Base-by-base conservation (phyloP, 1,140 invertebrate species). In the Pachypeltis micranthus region DNA sequence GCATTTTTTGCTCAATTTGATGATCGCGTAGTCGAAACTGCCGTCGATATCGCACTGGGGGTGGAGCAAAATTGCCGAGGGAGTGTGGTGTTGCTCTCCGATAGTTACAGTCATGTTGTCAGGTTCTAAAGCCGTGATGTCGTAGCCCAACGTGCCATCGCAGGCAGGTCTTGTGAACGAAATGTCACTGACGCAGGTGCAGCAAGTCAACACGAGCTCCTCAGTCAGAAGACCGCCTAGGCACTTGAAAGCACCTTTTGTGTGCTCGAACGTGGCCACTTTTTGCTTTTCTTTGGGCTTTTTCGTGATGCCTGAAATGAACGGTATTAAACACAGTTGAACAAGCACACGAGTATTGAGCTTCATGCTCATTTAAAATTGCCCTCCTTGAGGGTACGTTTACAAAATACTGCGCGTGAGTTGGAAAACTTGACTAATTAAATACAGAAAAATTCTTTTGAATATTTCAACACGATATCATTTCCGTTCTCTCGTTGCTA, bases 21-120 rank as follows among this genome's bases (percentile, higher is more conserved):
- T 21, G 47, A 51, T 51, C 23, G 10, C 47, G 19, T 51, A 51
- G 19, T 51, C 47, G 47, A 14, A 51, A 4, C 12, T 51, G 4
- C 47, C 47, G 19, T 51, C 47, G 47, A 51, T 21, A 21, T 51
- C 47, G 47, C 47, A 51, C 47, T 51, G 47, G 4, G 47, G 47
- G 47, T 51, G 47, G 19, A 51, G 12, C 4, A 4, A 10, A 10
- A 51, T 21, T 39, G 7, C 34, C n/a, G 34, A 39, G 34, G 34
- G 7, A 39, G 34, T 39, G 7, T 10, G 7, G 7, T 39, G 7
- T 51, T 51, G 47, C 12, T 51, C 23, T 14, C 47, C 47, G 7
- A 7, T 39, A 16, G 31, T 39, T 14, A 51, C 23, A 21, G 47
- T 51, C 12, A 51, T 4, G 4, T 21, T 21, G 4, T 51, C 7